A percentile compares a stretch with the other conserved stretches of the same genome.
phyloP scores from a whole-genome alignment of 2,888 invertebrate genomes.

The Steinernema scapterisci region DNA sequence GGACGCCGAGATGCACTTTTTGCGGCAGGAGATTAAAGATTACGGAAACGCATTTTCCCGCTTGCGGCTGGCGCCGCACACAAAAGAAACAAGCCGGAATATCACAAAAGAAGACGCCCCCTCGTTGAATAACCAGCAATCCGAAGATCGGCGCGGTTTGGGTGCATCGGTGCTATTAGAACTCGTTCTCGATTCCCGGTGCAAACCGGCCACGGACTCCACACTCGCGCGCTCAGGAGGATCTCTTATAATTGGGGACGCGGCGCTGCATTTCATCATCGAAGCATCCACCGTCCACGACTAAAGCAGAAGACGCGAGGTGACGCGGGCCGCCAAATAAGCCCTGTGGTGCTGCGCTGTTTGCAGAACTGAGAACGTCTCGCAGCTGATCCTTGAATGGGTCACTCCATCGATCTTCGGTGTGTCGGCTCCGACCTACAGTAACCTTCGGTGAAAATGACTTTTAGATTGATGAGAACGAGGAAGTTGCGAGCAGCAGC shows the following conservation, averaged over 20 bases:
- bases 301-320: background rate
- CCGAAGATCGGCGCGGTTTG: background rate
- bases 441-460: too few relatives aligned
- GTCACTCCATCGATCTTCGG: conserved; percentile 17
- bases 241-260: background rate
- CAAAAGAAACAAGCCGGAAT: too few relatives aligned
- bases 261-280: background rate
- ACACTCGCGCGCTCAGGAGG: background rate
- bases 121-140: too few relatives aligned
- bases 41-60: too few relatives aligned
- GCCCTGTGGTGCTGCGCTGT: background rate
- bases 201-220: too few relatives aligned
- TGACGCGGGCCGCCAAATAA: conserved; percentile 6
- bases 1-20: too few relatives aligned
- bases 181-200: too few relatives aligned
- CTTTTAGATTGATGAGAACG: too few relatives aligned
- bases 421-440: background rate
- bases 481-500: too few relatives aligned
- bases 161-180: background rate
- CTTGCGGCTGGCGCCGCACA: too few relatives aligned
- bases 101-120: too few relatives aligned
- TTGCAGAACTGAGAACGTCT: background rate
- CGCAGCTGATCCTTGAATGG: background rate
- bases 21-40: too few relatives aligned
- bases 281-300: background rate